Conservation (phyloP, 2,888 invertebrate genomes). For the Odontocolon sp. region DNA sequence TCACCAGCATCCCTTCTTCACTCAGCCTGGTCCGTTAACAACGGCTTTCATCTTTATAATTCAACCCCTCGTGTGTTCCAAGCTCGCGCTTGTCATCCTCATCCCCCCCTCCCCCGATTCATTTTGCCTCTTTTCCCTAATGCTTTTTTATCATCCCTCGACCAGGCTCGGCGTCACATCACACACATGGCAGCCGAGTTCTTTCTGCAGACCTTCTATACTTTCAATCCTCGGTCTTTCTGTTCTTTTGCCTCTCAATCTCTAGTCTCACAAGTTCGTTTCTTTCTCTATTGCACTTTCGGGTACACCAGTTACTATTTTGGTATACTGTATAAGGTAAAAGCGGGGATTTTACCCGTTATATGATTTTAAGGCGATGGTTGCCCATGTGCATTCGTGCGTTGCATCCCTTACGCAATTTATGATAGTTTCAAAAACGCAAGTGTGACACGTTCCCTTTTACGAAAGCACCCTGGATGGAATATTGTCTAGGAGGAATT, state of each 20-base stretch:
- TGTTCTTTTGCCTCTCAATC: constrained; percentile 18
- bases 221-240: background rate
- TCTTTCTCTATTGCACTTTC: background rate
- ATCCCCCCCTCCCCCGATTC: constrained; percentile 70
- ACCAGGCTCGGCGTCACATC: constrained; percentile 65
- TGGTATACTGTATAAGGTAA: background rate
- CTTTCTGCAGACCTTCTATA: constrained; percentile 1
- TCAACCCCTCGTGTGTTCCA: constrained; percentile 71
- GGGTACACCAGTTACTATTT: background rate
- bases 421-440: background rate
- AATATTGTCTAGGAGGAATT: background rate
- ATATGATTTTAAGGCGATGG: background rate
- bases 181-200: constrained; percentile 20
- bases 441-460: constrained; percentile 8
- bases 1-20: background rate
- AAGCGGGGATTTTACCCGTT: too few species aligned
- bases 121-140: constrained; percentile 76
- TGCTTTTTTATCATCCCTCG: constrained; percentile 75
- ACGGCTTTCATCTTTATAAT: constrained; percentile 79
- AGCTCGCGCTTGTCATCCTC: constrained; percentile 61
- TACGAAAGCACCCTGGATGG: background rate
- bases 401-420: background rate
- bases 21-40: constrained; percentile 71
- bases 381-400: background rate
- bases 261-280: background rate